Percentiles rank a stretch among this genome's conserved stretches.
Conservation (phyloP, 1,140 invertebrate genomes). For the Camponotus floridanus region DNA sequence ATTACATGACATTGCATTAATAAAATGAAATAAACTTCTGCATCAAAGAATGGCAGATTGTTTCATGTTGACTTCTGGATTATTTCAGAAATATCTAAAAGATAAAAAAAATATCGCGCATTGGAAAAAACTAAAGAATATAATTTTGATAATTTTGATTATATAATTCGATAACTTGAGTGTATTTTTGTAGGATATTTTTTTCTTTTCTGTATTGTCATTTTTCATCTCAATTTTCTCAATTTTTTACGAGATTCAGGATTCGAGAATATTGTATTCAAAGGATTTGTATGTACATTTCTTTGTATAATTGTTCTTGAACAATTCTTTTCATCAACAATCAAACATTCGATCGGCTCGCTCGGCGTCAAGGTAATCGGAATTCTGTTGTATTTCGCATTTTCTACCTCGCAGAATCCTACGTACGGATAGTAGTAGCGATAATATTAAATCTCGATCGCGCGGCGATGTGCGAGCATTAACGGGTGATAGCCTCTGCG, state of each 20-base stretch:
- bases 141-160: too few species aligned
- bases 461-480: conserved; percentile 44
- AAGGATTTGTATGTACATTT: not conserved
- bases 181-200: not conserved
- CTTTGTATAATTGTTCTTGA: too few species aligned
- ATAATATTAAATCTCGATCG: conserved; percentile 54
- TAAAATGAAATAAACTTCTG: conserved; percentile 16
- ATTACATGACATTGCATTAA: not conserved
- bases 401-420: not conserved
- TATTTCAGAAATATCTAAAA: not conserved
- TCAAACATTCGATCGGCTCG: conserved; percentile 6
- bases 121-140: not conserved
- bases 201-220: not conserved
- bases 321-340: conserved; percentile 11
- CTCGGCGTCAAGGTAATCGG: conserved; percentile 8
- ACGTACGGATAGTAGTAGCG: not conserved
- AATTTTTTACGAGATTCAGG: not conserved
- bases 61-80: not conserved
- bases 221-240: not conserved
- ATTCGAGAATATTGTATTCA: not conserved
- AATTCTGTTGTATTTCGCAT: conserved; percentile 36
- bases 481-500: conserved; percentile 58
- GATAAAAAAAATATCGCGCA: not conserved
- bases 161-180: not conserved
- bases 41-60: not conserved